Evolutionary conservation across 2,888 invertebrate species (phyloP).

Genomic region (Ichneumon xanthorius): DNA sequence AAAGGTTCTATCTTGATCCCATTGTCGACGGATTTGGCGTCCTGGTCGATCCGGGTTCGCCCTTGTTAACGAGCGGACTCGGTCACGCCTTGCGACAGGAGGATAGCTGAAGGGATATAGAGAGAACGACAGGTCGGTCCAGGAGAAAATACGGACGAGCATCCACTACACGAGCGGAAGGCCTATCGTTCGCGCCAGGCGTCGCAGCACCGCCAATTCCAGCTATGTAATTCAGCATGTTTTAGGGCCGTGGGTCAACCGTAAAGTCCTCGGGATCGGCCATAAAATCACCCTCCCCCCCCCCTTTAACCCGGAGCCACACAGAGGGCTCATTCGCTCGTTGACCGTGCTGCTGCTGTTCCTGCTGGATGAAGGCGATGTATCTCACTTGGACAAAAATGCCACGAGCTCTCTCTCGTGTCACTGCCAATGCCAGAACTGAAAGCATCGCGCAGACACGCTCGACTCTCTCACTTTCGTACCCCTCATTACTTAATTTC

Average conservation of each 20-base stretch:
- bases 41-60: constrained; percentile 2
- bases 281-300: constrained; percentile 72
- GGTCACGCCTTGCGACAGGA: constrained; percentile 43
- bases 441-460: neutral
- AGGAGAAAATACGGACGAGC: constrained; percentile 39
- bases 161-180: constrained; percentile 16
- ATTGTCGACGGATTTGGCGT: constrained; percentile 15
- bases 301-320: constrained; percentile 43
- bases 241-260: constrained; percentile 79
- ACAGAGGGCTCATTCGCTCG: constrained; percentile 40
- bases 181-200: constrained; percentile 40
- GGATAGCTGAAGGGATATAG: neutral
- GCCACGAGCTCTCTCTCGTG: constrained; percentile 28
- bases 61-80: constrained; percentile 46
- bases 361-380: constrained; percentile 66
- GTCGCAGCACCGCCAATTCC: constrained; percentile 63
- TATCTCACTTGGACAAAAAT: constrained; percentile 65
- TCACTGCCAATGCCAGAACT: constrained; percentile 5
- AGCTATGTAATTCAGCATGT: constrained; percentile 79
- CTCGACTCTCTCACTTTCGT: neutral
- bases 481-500: constrained; percentile 53
- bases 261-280: constrained; percentile 74
- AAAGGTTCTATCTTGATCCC: constrained; percentile 12
- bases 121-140: constrained; percentile 14
- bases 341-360: constrained; percentile 28